These are phyloP conservation scores for Trachymyrmex septentrionalis DNA, from an alignment of 1,140 invertebrate species.

Conservation along the genomic window DNA sequence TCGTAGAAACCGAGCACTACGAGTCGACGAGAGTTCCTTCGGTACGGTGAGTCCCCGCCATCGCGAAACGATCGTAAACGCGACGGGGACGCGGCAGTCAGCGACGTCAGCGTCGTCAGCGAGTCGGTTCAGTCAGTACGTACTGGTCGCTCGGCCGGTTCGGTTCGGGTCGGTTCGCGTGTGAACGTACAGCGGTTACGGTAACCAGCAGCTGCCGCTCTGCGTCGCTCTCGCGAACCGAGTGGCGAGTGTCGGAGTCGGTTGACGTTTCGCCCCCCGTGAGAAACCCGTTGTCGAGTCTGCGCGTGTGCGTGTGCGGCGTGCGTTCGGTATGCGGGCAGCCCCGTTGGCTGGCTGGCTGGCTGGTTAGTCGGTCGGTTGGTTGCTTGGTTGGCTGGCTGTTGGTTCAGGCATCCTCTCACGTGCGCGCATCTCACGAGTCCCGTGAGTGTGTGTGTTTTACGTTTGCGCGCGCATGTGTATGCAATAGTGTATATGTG, in stretches of 20 bases:
- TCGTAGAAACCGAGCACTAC: no score
- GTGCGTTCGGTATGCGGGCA: constrained; percentile 64
- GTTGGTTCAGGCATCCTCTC: constrained; percentile 39
- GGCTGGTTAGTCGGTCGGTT: constrained; percentile 18
- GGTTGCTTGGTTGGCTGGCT: constrained; percentile 3
- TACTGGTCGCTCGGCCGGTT: constrained; percentile 44
- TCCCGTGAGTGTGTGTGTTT: not conserved
- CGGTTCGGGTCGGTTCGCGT: not conserved
- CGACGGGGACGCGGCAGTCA: no score
- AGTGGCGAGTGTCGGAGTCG: not conserved
- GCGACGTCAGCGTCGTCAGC: no score
- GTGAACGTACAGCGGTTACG: not conserved
- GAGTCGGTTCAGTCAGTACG: constrained; percentile 19
- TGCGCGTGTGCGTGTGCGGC: constrained; percentile 53
- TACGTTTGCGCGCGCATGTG: constrained; percentile 10
- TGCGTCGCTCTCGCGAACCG: constrained; percentile 21
- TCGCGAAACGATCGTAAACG: not conserved
- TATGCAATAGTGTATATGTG: not conserved
- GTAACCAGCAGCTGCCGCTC: constrained; percentile 9
- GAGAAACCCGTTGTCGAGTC: constrained; percentile 51
- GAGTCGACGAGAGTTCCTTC: no score
- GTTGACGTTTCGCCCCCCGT: constrained; percentile 59
- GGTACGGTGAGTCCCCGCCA: constrained; percentile 15
- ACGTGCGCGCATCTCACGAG: constrained; percentile 52
- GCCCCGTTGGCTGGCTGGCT: constrained; percentile 46